phyloP scores from a whole-genome alignment of 2,113 vertebrate species.

The Microcebus tavaratra region DNA sequence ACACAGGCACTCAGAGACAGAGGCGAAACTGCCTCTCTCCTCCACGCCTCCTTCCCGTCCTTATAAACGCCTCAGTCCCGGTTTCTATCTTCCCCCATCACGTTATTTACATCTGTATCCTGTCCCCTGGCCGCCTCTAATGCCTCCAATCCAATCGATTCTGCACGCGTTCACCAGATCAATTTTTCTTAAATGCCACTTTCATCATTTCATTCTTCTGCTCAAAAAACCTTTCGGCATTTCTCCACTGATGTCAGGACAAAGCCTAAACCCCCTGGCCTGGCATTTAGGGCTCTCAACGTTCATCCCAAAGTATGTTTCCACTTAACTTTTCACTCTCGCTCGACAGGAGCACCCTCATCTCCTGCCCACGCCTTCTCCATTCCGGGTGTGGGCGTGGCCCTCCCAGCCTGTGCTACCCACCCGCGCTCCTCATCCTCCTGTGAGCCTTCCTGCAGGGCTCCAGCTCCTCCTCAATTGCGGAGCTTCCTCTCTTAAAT shows the following conservation, averaged over 20 bases:
- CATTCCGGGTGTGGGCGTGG: fast-evolving
- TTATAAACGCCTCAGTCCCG: neutral
- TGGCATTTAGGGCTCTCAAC: neutral
- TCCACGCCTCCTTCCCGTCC: neutral
- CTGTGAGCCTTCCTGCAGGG: neutral
- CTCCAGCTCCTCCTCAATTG: neutral
- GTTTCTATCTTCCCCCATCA: neutral
- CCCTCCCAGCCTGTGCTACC: fast-evolving
- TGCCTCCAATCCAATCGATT: neutral
- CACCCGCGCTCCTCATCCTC: fast-evolving
- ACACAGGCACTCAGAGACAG: fast-evolving
- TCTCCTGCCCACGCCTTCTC: fast-evolving
- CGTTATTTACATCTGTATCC: neutral
- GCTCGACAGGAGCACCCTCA: too few relatives aligned
- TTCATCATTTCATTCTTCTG: neutral
- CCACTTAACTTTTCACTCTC: neutral
- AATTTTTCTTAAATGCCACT: constrained; percentile 10
- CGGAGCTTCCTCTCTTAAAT: too few relatives aligned
- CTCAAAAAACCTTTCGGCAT: neutral
- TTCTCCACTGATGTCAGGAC: neutral
- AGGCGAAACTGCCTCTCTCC: neutral
- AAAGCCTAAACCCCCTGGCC: neutral
- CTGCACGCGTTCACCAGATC: neutral
- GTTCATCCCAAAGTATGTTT: neutral
- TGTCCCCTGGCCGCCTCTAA: neutral